Evolutionary conservation across 2,888 invertebrate genomes (phyloP), one percentile per base, ranked within the genome.

Genomic region (Ypsolopha sequella): DNA sequence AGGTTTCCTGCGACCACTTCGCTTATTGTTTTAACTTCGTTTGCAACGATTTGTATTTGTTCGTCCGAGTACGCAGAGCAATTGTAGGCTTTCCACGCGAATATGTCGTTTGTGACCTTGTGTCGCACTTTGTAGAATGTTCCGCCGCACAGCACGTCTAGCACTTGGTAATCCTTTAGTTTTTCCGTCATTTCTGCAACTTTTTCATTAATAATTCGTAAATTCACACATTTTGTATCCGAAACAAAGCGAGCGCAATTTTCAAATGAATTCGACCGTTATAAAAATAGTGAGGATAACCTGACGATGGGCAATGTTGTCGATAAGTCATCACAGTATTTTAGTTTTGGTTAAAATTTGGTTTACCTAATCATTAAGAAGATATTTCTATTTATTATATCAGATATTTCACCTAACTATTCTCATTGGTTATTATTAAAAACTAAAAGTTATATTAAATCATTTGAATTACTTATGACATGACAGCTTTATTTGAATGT

Each of bases 121-220:
- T 87, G 85, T 61, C 74, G 74, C 62, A 87, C 87, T 80, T 86
- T 86, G 60, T 87, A 87, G 73, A 85, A 80, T 62, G 84, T 80
- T 59, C 84, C 84, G 55, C 78, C 74, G 65, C 80, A 75, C 67
- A 84, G 70, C 63, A 87, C 78, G 70, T 87, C 87, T 66, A 86
- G 65, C 64, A 87, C 86, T 76, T 84, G 82, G 72, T 85, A 87
- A 63, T 85, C 76, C 62, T 74, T 81, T 58, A 87, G 62, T 69
- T 84, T 84, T 68, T 73, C 76, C 60, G 74, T 59, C 82, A 84
- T 87, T 68, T 54, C 75, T 43, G 53, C 45, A 36, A 47, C 45
- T 57, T 52, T 62, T 54, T 53, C 36, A 33, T 54, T 54, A 56
- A 41, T 58, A 62, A 62, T 55, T 52, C 52, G 51, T 56, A 54